These are phyloP conservation scores for Leptopilina drosophilae DNA, from an alignment of 2,888 invertebrate genomes.

Conservation along the genomic window DNA sequence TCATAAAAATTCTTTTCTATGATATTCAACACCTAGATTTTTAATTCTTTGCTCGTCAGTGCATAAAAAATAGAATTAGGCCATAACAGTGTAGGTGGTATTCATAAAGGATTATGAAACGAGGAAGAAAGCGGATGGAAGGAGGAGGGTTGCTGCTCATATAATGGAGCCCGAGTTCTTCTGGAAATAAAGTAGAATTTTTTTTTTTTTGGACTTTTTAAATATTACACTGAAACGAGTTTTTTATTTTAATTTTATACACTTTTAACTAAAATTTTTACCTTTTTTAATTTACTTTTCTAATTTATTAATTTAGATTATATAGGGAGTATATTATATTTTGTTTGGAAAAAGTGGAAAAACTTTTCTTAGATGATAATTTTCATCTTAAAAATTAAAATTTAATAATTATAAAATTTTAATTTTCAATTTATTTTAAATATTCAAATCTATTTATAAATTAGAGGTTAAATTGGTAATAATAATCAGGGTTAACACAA, in stretches of 20 bases:
- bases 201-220: not conserved
- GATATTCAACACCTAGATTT: slow-evolving; percentile 16
- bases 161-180: slow-evolving; percentile 9
- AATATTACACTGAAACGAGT: slow-evolving; percentile 1
- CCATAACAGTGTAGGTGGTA: slow-evolving; percentile 60
- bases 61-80: slow-evolving; percentile 61
- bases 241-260: slow-evolving; percentile 6
- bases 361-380: not conserved
- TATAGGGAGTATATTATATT: not conserved
- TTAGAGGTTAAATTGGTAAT: no score
- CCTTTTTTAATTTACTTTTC: not conserved
- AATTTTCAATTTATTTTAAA: no score
- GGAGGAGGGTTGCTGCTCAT: slow-evolving; percentile 17
- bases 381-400: no score
- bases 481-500: no score
- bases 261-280: not conserved
- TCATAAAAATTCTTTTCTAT: slow-evolving; percentile 26
- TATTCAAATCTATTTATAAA: no score
- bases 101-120: slow-evolving; percentile 63
- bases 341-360: not conserved
- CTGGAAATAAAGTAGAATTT: not conserved
- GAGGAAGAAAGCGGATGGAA: slow-evolving; percentile 59
- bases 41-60: slow-evolving; percentile 29
- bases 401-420: no score
- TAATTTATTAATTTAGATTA: not conserved